Percentiles rank a stretch among this genome's conserved stretches.
Conservation (phyloP, 2,888 invertebrate species). For the Chrysodeixis includens region DNA sequence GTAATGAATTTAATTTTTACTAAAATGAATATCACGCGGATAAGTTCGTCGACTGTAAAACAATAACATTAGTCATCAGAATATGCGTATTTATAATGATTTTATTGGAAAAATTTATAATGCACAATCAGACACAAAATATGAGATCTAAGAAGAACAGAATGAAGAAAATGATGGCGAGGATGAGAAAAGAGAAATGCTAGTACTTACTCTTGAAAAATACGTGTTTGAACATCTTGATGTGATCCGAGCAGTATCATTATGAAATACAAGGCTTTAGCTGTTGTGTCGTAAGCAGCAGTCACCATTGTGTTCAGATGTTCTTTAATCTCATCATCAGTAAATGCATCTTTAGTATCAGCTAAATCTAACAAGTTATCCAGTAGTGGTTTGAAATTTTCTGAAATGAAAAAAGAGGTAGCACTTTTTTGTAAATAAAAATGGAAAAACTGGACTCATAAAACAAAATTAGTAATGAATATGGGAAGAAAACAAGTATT, state of each 20-base stretch:
- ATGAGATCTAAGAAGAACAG: no score
- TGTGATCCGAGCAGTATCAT: slow-evolving; percentile 31
- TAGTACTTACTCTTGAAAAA: slow-evolving; percentile 44
- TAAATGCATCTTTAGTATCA: slow-evolving; percentile 16
- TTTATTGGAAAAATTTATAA: no score
- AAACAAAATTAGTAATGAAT: no score
- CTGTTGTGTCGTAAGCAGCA: slow-evolving; percentile 30
- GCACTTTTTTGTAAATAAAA: no score
- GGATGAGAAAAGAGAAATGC: neutral
- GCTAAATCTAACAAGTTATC: slow-evolving; percentile 31
- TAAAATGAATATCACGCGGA: no score
- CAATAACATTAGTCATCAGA: no score
- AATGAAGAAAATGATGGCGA: neutral
- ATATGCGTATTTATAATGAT: no score
- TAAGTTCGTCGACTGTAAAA: no score
- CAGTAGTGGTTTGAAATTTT: slow-evolving; percentile 25
- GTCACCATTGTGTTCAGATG: slow-evolving; percentile 35
- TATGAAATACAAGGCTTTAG: slow-evolving; percentile 5
- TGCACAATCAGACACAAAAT: no score
- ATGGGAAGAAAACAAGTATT: no score
- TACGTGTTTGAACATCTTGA: slow-evolving; percentile 22
- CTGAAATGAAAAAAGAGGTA: slow-evolving; percentile 20
- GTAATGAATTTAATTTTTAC: no score
- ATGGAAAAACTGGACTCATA: no score
- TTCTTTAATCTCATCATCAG: slow-evolving; percentile 30